A percentile compares a stretch with the other conserved stretches of the same genome.
phyloP scores from a whole-genome alignment of 2,797 vertebrate species.

The Pyrocephalus nanus region DNA sequence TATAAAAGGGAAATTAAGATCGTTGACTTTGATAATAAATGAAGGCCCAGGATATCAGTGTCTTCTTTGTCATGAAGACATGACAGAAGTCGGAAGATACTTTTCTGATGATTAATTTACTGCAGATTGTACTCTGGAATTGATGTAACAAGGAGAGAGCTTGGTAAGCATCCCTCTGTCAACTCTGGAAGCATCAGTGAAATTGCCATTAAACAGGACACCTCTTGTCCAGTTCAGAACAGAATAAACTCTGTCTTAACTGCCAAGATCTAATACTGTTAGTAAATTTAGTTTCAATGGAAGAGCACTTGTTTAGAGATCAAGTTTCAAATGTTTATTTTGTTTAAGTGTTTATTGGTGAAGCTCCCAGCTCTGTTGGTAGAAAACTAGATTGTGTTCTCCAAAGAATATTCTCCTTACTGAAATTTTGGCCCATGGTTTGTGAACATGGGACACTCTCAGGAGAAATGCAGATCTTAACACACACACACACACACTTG shows the following conservation, averaged over 20 bases:
- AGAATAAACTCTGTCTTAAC: not conserved
- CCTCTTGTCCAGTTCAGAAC: rapidly evolving
- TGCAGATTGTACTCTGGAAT: not conserved
- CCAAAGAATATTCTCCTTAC: not conserved
- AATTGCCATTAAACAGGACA: not conserved
- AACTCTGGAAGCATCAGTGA: not conserved
- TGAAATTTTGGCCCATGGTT: rapidly evolving
- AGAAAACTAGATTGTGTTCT: rapidly evolving
- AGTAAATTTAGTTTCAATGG: not conserved
- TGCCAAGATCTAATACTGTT: not conserved
- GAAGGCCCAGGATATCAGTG: not conserved
- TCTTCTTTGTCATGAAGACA: not conserved
- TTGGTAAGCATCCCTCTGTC: not conserved
- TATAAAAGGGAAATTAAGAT: not conserved
- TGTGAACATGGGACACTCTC: too few relatives aligned
- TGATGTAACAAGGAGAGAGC: rapidly evolving
- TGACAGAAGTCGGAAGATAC: not conserved
- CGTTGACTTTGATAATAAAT: rapidly evolving
- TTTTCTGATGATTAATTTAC: not conserved
- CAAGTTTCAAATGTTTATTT: not conserved
- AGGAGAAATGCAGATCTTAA: not conserved
- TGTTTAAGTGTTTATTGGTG: not conserved
- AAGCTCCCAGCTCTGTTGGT: not conserved
- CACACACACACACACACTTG: too few relatives aligned
- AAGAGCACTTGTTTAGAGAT: not conserved